These are phyloP conservation scores for Amblyjoppa proteus DNA, from an alignment of 2,888 invertebrate genomes.

Conservation along the genomic window DNA sequence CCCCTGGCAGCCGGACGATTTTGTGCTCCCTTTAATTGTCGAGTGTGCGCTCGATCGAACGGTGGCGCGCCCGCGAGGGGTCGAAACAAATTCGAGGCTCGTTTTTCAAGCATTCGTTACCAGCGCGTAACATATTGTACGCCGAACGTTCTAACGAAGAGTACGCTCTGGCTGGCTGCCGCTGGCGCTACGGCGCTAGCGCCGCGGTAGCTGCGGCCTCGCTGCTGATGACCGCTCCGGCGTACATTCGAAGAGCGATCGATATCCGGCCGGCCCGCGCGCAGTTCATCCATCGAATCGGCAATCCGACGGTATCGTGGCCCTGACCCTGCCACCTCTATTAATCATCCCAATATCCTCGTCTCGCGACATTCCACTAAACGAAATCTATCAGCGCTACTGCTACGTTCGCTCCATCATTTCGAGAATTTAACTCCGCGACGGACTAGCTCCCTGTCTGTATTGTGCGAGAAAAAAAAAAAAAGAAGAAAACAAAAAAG, in stretches of 20 bases:
- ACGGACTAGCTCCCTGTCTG: neutral
- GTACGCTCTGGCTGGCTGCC: neutral
- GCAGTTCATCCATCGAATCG: conserved; percentile 67
- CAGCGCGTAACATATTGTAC: conserved; percentile 66
- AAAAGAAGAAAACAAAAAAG: no score
- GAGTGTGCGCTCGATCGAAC: conserved; percentile 64
- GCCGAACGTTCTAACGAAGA: conserved; percentile 63
- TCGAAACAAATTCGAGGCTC: conserved; percentile 66
- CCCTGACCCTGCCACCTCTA: conserved; percentile 66
- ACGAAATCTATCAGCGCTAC: conserved; percentile 62
- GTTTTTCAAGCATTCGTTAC: conserved; percentile 69
- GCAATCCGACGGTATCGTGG: conserved; percentile 63
- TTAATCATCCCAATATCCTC: conserved; percentile 63
- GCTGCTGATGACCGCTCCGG: conserved; percentile 35
- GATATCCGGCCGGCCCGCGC: conserved; percentile 53
- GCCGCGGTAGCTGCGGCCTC: conserved; percentile 20
- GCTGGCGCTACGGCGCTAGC: conserved; percentile 4
- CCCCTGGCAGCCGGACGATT: conserved; percentile 60
- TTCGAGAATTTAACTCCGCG: conserved; percentile 43
- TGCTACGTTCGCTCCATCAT: conserved; percentile 53
- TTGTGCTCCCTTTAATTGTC: conserved; percentile 68
- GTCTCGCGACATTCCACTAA: conserved; percentile 59
- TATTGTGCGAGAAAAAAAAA: neutral
- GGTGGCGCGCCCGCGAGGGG: conserved; percentile 39
- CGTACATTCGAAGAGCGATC: conserved; percentile 37